These are phyloP conservation scores for Blastobasis adustella DNA, from an alignment of 2,888 invertebrate species.

Conservation along the genomic window DNA sequence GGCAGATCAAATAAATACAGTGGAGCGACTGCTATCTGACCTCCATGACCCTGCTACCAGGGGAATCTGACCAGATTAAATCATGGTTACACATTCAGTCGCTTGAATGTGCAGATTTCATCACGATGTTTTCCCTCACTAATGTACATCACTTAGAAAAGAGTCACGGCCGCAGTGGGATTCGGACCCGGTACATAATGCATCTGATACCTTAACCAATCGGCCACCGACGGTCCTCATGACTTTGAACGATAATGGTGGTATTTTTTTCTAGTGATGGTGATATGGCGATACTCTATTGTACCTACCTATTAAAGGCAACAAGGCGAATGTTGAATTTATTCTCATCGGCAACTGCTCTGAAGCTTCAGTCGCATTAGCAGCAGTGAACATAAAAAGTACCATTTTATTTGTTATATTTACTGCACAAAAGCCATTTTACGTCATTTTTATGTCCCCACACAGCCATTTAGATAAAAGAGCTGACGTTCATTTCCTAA, in stretches of 20 bases:
- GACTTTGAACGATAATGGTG: background rate
- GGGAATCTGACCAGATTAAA: too few species aligned
- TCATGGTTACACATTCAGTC: too few species aligned
- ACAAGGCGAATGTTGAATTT: background rate
- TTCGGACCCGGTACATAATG: too few species aligned
- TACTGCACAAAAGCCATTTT: slow-evolving; percentile 52
- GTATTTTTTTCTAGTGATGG: background rate
- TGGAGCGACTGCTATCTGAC: too few species aligned
- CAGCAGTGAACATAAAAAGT: background rate
- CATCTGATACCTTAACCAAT: too few species aligned
- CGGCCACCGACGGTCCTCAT: too few species aligned
- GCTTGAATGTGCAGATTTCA: too few species aligned
- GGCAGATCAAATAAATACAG: too few species aligned
- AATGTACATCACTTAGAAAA: too few species aligned
- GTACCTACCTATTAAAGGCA: background rate
- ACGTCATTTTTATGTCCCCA: slow-evolving; percentile 58
- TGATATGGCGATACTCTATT: background rate
- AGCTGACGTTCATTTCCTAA: slow-evolving; percentile 56
- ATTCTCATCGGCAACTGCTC: background rate
- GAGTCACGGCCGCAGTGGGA: too few species aligned
- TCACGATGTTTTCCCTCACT: too few species aligned
- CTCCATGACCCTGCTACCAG: too few species aligned
- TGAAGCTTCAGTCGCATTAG: background rate
- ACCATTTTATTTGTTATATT: slow-evolving; percentile 31
- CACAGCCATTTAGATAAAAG: slow-evolving; percentile 60